These are phyloP conservation scores for Marasmarcha lunaedactyla DNA, from an alignment of 2,888 invertebrate genomes.

Conservation along the genomic window DNA sequence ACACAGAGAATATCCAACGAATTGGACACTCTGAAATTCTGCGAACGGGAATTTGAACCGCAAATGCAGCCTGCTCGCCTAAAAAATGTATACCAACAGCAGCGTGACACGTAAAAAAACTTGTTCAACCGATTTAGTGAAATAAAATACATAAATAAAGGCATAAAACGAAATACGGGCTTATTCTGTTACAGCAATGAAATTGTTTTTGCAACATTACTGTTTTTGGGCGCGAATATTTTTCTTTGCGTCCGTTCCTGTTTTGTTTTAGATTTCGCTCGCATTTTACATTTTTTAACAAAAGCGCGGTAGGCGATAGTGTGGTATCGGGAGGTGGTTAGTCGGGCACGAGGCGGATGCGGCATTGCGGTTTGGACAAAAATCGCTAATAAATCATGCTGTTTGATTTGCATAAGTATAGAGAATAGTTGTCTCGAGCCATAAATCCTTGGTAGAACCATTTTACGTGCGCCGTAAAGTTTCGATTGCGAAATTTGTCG, in stretches of 20 bases:
- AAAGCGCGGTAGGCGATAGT: not conserved
- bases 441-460: slow-evolving; percentile 16
- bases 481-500: slow-evolving; percentile 16
- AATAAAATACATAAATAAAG: slow-evolving; percentile 1
- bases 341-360: too few relatives aligned
- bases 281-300: not conserved
- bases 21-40: slow-evolving; percentile 19
- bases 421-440: slow-evolving; percentile 9
- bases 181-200: not conserved
- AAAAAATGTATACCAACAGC: slow-evolving; percentile 7
- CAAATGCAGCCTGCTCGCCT: slow-evolving; percentile 18
- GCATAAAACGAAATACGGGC: not conserved
- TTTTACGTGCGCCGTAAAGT: slow-evolving; percentile 18
- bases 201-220: slow-evolving; percentile 1
- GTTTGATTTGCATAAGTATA: slow-evolving; percentile 7
- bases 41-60: slow-evolving; percentile 24
- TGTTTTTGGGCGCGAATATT: not conserved
- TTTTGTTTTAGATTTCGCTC: not conserved
- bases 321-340: not conserved
- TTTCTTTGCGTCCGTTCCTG: slow-evolving; percentile 1
- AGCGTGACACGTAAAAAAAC: not conserved
- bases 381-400: not conserved
- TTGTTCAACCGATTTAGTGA: not conserved
- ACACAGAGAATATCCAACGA: slow-evolving; percentile 21
- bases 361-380: too few relatives aligned